These are phyloP conservation scores for Heliothis subflexa DNA, from an alignment of 1,140 invertebrate genomes.

Conservation along the genomic window DNA sequence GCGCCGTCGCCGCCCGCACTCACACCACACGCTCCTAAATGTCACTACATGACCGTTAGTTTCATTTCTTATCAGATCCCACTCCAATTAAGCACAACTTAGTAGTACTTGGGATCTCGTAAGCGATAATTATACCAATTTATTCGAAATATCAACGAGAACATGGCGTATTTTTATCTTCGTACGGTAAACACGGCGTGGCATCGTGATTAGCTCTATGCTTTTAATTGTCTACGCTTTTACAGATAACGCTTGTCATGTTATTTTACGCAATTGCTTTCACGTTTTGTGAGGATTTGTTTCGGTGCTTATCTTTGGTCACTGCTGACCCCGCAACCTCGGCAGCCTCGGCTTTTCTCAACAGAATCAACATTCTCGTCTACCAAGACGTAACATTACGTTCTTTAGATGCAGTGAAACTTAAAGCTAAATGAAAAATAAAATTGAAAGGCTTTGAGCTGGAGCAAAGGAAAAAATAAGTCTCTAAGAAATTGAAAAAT, in stretches of 20 bases:
- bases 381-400: constrained; percentile 7
- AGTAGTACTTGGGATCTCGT: constrained; percentile 43
- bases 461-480: constrained; percentile 21
- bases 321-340: background rate
- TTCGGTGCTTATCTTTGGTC: constrained; percentile 25
- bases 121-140: constrained; percentile 44
- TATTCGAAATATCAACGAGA: constrained; percentile 38
- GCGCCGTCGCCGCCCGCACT: constrained; percentile 44
- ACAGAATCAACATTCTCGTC: background rate
- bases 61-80: constrained; percentile 58
- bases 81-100: constrained; percentile 54
- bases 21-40: constrained; percentile 71
- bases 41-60: constrained; percentile 61
- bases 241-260: constrained; percentile 23
- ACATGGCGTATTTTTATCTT: constrained; percentile 39
- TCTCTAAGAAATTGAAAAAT: constrained; percentile 44
- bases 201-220: constrained; percentile 25
- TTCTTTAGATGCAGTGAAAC: constrained; percentile 36
- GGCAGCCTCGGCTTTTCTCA: background rate
- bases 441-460: constrained; percentile 7
- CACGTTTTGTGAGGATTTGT: constrained; percentile 17
- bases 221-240: constrained; percentile 44
- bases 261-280: constrained; percentile 38
- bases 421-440: constrained; percentile 29
- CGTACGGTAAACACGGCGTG: background rate